These are phyloP conservation scores for Polyodon spathula DNA, from an alignment of 2,113 vertebrate species.

Conservation along the genomic window DNA sequence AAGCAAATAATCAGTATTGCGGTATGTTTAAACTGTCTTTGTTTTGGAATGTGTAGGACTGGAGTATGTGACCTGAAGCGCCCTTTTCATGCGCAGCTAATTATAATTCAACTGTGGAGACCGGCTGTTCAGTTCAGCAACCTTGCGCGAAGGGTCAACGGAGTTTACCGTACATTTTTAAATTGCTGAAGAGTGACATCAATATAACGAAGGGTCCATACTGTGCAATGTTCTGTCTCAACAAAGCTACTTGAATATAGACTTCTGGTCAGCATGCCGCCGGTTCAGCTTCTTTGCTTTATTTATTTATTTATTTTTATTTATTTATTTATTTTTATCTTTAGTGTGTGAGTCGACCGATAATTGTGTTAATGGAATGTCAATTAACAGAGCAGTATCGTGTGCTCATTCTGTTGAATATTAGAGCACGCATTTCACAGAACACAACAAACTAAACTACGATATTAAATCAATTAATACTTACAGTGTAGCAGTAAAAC, in stretches of 20 bases:
- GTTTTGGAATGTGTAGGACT: too few relatives aligned
- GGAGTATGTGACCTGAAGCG: slow-evolving; percentile 58
- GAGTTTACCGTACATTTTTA: slow-evolving; percentile 63
- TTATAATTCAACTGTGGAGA: slow-evolving; percentile 69
- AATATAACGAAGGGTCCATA: slow-evolving; percentile 2
- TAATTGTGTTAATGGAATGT: too few relatives aligned
- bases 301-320: too few relatives aligned
- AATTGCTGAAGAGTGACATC: not conserved
- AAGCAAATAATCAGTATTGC: too few relatives aligned
- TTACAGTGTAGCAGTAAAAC: slow-evolving; percentile 5
- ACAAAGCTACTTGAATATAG: not conserved
- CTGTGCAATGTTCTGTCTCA: not conserved
- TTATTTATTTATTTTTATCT: too few relatives aligned
- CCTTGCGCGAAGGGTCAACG: slow-evolving; percentile 60
- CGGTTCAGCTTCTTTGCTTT: not conserved
- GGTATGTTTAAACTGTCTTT: too few relatives aligned
- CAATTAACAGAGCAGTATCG: too few relatives aligned
- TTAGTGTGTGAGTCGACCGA: too few relatives aligned
- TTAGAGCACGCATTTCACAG: not conserved
- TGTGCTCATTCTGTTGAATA: not conserved
- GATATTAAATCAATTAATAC: slow-evolving; percentile 11
- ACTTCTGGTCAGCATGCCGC: not conserved
- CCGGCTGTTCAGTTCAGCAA: slow-evolving; percentile 59
- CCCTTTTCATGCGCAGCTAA: slow-evolving; percentile 53
- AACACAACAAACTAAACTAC: slow-evolving; percentile 2